Conservation (phyloP, 1,140 invertebrate species). For the Eupeodes corollae region DNA sequence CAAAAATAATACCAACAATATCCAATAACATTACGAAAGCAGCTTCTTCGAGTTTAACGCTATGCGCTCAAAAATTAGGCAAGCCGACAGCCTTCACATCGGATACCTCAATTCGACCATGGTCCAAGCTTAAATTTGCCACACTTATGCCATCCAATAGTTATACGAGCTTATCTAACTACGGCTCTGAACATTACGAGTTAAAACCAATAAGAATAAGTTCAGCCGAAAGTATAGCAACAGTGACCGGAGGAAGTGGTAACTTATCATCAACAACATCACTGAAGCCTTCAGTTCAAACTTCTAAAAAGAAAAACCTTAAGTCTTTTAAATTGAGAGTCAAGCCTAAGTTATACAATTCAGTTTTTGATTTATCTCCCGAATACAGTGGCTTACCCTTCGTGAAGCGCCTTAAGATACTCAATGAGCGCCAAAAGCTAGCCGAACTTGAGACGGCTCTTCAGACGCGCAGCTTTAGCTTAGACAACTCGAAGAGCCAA, state of each 20-base stretch:
- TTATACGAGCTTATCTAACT: constrained; percentile 27
- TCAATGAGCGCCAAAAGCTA: constrained; percentile 76
- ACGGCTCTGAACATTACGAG: constrained; percentile 11
- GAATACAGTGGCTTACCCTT: constrained; percentile 78
- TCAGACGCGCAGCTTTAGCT: constrained; percentile 60
- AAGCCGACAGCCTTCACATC: constrained; percentile 23
- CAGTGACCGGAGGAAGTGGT: too few relatives aligned
- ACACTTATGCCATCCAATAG: constrained; percentile 30
- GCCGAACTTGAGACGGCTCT: constrained; percentile 65
- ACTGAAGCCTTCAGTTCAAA: too few relatives aligned
- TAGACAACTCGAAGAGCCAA: constrained; percentile 57
- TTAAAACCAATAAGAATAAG: too few relatives aligned
- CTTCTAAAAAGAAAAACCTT: too few relatives aligned
- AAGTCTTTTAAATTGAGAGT: too few relatives aligned
- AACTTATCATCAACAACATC: too few relatives aligned
- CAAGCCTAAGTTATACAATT: constrained; percentile 33
- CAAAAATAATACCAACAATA: constrained; percentile 11
- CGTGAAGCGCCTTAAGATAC: constrained; percentile 76
- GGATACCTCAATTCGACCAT: constrained; percentile 33
- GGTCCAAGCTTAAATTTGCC: constrained; percentile 35
- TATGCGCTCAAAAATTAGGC: constrained; percentile 5
- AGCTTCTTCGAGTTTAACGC: too few relatives aligned
- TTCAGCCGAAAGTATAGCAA: too few relatives aligned
- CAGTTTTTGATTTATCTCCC: constrained; percentile 75
- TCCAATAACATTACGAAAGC: constrained; percentile 12